These are phyloP conservation scores for Carpatolechia fugitivella DNA, from an alignment of 2,888 invertebrate species.

Conservation along the genomic window DNA sequence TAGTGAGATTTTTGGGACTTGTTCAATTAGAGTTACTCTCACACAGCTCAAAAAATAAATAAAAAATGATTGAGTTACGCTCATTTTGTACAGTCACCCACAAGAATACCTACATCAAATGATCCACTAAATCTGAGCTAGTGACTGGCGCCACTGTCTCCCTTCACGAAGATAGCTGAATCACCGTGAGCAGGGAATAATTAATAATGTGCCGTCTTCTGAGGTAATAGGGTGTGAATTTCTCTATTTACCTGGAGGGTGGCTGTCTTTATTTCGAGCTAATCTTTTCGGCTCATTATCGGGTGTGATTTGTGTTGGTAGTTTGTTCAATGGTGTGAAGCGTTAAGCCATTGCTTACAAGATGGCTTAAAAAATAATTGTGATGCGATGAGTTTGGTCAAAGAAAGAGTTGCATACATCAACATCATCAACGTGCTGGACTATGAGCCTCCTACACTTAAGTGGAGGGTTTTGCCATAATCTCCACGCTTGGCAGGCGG, in stretches of 20 bases:
- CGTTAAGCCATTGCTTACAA: no score
- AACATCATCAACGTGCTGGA: no score
- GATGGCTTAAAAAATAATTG: no score
- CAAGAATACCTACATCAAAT: background rate
- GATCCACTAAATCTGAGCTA: slow-evolving; percentile 2
- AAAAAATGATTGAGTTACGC: no score
- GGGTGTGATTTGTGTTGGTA: background rate
- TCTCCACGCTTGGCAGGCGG: no score
- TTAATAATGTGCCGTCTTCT: background rate
- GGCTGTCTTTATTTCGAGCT: slow-evolving; percentile 29
- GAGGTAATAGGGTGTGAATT: slow-evolving; percentile 1
- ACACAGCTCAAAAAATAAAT: no score
- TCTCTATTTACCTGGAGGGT: background rate
- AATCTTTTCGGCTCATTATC: slow-evolving; percentile 25
- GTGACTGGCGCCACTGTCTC: slow-evolving; percentile 2
- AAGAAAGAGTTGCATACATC: no score
- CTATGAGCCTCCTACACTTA: no score
- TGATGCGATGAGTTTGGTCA: no score
- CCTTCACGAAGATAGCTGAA: slow-evolving; percentile 20
- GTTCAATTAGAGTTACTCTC: no score
- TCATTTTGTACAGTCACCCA: background rate
- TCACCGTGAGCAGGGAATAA: slow-evolving; percentile 5
- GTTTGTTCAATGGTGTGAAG: background rate
- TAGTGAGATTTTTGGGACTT: no score
- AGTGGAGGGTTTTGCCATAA: no score